Conservation (phyloP, 2,797 vertebrate genomes). For the Sparidentex hasta region DNA sequence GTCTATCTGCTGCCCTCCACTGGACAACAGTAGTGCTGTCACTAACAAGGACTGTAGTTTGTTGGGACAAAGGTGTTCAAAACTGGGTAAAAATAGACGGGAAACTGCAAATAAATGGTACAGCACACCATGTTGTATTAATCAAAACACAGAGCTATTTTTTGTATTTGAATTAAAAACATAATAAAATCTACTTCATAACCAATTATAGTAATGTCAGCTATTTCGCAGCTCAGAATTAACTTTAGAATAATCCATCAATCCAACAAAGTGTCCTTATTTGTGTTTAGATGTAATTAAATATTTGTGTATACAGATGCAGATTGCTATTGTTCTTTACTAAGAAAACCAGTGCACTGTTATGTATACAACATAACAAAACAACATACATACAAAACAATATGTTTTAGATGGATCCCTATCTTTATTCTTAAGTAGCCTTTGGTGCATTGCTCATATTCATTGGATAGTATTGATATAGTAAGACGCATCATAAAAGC, state of each 20-base stretch:
- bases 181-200: neutral
- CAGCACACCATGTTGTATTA: neutral
- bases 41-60: neutral
- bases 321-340: neutral
- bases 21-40: constrained; percentile 9
- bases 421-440: neutral
- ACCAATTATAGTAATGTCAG: no score
- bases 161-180: neutral
- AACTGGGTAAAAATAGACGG: neutral
- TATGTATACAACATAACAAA: neutral
- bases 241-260: neutral
- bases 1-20: constrained; percentile 14
- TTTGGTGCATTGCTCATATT: neutral
- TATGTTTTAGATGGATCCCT: neutral
- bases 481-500: neutral
- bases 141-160: neutral
- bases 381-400: no score
- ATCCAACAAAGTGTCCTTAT: neutral
- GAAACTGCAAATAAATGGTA: neutral
- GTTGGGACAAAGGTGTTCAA: neutral
- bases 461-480: neutral
- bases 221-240: neutral
- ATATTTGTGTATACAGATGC: neutral
- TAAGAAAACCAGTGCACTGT: neutral
- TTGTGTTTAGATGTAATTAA: neutral